phyloP scores from a whole-genome alignment of 2,113 vertebrate species.

The Scomber colias region DNA sequence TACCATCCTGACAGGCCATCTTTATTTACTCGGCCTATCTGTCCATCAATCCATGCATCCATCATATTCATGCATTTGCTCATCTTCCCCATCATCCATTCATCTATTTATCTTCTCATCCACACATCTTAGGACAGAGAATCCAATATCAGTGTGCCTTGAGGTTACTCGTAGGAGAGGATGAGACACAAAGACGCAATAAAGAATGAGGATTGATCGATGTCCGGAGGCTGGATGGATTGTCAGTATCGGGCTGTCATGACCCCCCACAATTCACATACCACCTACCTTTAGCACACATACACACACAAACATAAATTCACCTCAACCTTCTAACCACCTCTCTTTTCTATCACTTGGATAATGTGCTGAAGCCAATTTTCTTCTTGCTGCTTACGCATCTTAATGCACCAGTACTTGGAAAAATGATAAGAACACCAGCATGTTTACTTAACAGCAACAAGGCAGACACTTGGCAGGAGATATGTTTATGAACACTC shows the following conservation, averaged over 20 bases:
- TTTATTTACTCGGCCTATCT: constrained; percentile 8
- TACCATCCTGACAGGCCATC: neutral
- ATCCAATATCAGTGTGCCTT: constrained; percentile 62
- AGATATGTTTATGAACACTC: constrained; percentile 62
- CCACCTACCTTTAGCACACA: constrained; percentile 1
- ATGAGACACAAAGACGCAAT: constrained; percentile 52
- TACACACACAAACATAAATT: neutral
- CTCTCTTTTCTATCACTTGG: constrained; percentile 1
- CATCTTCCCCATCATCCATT: constrained; percentile 36
- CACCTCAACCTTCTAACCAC: neutral
- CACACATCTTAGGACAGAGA: constrained; percentile 35
- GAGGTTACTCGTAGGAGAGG: constrained; percentile 47
- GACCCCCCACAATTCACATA: constrained; percentile 17
- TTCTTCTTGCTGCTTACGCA: constrained; percentile 19
- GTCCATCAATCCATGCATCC: constrained; percentile 29
- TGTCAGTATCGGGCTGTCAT: constrained; percentile 8
- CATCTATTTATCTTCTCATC: constrained; percentile 45
- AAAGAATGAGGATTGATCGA: constrained; percentile 59
- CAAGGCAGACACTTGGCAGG: constrained; percentile 63
- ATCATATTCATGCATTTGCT: constrained; percentile 37
- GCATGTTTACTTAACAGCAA: constrained; percentile 61
- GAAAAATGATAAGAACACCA: constrained; percentile 56
- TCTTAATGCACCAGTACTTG: constrained; percentile 29
- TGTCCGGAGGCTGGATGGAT: constrained; percentile 41
- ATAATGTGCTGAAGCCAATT: constrained; percentile 10